Conservation (phyloP, 2,888 invertebrate species). For the Leptinotarsa rubiginosa region DNA sequence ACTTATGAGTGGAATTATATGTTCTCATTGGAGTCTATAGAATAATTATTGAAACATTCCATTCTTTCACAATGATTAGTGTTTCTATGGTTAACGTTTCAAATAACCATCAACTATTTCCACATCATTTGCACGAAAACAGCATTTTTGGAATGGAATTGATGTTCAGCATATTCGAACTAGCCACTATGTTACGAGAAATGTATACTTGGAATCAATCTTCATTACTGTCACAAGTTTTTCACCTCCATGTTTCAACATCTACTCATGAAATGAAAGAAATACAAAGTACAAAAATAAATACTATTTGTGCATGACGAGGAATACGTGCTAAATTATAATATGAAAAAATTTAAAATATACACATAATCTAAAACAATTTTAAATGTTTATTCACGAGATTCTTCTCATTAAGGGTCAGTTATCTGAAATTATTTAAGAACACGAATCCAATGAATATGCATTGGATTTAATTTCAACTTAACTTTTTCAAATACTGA, state of each 20-base stretch:
- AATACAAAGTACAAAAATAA: neutral
- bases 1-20: too few relatives aligned
- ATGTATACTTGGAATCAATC: neutral
- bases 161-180: neutral
- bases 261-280: neutral
- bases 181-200: neutral
- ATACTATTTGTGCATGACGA: too few relatives aligned
- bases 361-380: too few relatives aligned
- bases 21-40: too few relatives aligned
- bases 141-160: neutral
- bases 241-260: neutral
- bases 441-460: too few relatives aligned
- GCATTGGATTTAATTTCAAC: too few relatives aligned
- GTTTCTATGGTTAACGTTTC: neutral
- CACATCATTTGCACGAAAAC: neutral
- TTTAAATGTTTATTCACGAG: too few relatives aligned
- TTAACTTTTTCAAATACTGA: too few relatives aligned
- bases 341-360: too few relatives aligned
- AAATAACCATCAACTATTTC: neutral
- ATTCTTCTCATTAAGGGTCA: too few relatives aligned
- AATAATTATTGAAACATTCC: neutral
- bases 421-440: too few relatives aligned
- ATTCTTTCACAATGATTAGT: neutral
- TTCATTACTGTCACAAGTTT: conserved; percentile 1
- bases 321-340: too few relatives aligned